Base-by-base conservation (phyloP, 2,113 vertebrate genomes). In the Psilopsiagon aurifrons region DNA sequence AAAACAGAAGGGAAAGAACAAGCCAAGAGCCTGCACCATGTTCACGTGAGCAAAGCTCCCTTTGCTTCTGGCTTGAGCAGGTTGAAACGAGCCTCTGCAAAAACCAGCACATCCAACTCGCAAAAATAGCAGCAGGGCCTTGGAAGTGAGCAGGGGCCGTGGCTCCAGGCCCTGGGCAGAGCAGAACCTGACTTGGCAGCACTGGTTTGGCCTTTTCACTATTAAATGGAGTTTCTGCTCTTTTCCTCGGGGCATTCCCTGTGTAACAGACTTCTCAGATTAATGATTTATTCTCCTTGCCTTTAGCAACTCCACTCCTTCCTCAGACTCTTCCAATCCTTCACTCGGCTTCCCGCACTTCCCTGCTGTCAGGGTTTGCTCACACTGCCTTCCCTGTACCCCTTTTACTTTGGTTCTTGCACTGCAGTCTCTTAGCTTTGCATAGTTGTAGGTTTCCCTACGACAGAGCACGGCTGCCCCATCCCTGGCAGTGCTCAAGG, bases 181-280 rank as follows among this genome's bases (percentile, higher is more conserved):
- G 62, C 74, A 87, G 73, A 94, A 73, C 83, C 77, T 37, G 10
- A 74, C 70, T 69, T 73, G 88, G 81, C 85, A 94, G 64, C 60
- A 39, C 76, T 10, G 41, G 25, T 86, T 71, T 77, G 81, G 74
- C 59, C 86, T 94, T 86, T 94, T 74, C 76, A 47, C 64, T 86
- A 19, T 82, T 84, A 90, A 92, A 95, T 76, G 44, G 73, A 86
- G 88, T 83, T 94, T 84, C 94, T 92, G 70, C 90, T 76, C 77
- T 89, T 73, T 54, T 94, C 84, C 93, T 93, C 2, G 0, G 91
- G 92, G 95, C 92, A 92, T 83, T 71, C 83, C 73, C 79, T 69
- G 51, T 27, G 60, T 84, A 94, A 94, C 10, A 88, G 76, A 70
- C 76, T 94, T 80, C 83, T 87, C 95, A 71, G 88, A 90, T 85